Conservation (phyloP, 2,888 invertebrate species). For the Dyspetes luteomarginatus region DNA sequence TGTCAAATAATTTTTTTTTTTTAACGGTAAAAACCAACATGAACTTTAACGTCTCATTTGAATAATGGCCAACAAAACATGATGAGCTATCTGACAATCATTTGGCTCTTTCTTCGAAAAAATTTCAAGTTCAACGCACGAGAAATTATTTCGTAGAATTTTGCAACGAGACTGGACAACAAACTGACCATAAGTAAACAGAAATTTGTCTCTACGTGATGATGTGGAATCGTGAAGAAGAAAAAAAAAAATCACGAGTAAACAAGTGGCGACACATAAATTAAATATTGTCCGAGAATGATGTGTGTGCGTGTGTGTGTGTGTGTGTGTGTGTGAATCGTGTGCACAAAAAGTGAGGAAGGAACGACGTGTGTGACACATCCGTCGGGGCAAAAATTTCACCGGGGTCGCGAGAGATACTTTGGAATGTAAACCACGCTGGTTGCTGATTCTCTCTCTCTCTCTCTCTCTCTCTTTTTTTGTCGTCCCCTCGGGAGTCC, state of each 20-base stretch:
- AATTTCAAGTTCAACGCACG: neutral
- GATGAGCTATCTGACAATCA: neutral
- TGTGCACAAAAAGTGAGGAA: conserved; percentile 49
- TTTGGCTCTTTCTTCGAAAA: neutral
- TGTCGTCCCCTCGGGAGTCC: conserved; percentile 37
- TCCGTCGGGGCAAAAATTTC: conserved; percentile 11
- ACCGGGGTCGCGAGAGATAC: conserved; percentile 31
- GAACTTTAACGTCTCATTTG: too few species aligned
- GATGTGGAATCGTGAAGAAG: neutral
- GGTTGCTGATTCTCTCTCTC: conserved; percentile 2
- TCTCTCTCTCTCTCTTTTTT: neutral
- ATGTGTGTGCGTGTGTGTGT: conserved; percentile 4
- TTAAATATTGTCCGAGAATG: conserved; percentile 30
- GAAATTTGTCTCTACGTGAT: conserved; percentile 9
- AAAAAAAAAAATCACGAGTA: conserved; percentile 3
- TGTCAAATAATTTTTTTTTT: neutral
- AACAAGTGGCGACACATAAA: conserved; percentile 3
- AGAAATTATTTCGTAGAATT: conserved; percentile 28
- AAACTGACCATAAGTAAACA: neutral
- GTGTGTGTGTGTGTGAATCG: neutral
- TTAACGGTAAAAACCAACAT: too few species aligned
- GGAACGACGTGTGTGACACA: conserved; percentile 45
- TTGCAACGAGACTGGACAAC: neutral
- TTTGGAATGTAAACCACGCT: conserved; percentile 48
- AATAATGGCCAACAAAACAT: neutral